These are phyloP conservation scores for Apteryx owenii DNA, from an alignment of 2,113 vertebrate genomes.

Conservation along the genomic window DNA sequence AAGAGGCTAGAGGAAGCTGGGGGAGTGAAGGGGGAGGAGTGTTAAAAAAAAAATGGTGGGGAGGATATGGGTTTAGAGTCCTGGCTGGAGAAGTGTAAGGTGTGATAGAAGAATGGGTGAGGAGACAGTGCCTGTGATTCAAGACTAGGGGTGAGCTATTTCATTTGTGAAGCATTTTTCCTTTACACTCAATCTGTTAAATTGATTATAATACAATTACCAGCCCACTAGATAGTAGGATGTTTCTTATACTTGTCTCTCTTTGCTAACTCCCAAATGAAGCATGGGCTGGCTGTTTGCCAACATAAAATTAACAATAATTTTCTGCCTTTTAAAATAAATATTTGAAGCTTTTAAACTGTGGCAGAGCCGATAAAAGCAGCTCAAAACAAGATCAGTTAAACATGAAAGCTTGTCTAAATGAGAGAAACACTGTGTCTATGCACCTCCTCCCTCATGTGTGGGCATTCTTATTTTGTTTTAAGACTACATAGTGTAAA, in stretches of 20 bases:
- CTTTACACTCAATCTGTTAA: slow-evolving; percentile 44
- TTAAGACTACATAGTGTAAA: slow-evolving; percentile 14
- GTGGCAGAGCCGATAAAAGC: slow-evolving; percentile 29
- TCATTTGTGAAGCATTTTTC: slow-evolving; percentile 44
- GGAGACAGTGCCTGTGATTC: neutral
- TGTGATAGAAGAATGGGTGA: neutral
- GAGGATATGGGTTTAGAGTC: neutral
- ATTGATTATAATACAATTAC: slow-evolving; percentile 58
- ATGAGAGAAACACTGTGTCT: neutral
- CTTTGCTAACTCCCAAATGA: slow-evolving; percentile 41
- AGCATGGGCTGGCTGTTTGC: slow-evolving; percentile 21
- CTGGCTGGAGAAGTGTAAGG: neutral
- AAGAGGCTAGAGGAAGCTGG: neutral
- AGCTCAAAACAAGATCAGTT: slow-evolving; percentile 4
- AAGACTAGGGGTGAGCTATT: neutral
- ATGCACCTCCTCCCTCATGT: neutral
- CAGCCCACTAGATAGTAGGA: slow-evolving; percentile 28
- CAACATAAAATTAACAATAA: slow-evolving; percentile 57
- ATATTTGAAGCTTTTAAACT: slow-evolving; percentile 49
- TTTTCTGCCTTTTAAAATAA: slow-evolving; percentile 58
- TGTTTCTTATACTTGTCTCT: slow-evolving; percentile 42
- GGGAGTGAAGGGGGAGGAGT: neutral
- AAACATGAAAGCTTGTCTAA: neutral
- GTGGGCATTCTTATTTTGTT: slow-evolving; percentile 1
- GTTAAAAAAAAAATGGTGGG: neutral